Conservation (phyloP, 2,113 vertebrate species). For the Oreamnos americanus region DNA sequence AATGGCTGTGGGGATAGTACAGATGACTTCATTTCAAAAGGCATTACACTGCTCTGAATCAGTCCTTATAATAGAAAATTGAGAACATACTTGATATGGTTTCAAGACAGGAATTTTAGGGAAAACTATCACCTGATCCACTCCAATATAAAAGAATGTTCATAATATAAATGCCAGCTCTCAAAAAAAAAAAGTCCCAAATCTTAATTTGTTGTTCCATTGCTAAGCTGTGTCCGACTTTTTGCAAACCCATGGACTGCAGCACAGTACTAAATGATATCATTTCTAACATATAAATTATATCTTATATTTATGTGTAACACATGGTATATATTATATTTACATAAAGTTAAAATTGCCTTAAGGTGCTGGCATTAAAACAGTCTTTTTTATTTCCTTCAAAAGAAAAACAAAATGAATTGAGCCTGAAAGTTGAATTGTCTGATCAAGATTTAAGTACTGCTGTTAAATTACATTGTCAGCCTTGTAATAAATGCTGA, state of each 20-base stretch:
- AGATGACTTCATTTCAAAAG: background rate
- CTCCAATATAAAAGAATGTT: background rate
- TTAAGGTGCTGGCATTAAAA: background rate
- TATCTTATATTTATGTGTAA: background rate
- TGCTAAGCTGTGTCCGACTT: background rate
- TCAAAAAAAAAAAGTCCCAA: background rate
- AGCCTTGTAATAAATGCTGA: conserved; percentile 66
- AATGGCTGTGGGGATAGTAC: background rate
- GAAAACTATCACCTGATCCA: background rate
- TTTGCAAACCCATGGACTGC: background rate
- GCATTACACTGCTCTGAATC: background rate
- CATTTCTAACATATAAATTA: background rate
- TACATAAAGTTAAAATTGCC: background rate
- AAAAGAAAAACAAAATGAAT: background rate
- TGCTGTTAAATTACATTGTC: conserved; percentile 55
- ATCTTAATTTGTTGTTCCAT: background rate
- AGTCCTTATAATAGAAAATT: background rate
- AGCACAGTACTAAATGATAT: background rate
- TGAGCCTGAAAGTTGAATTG: background rate
- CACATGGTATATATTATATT: background rate
- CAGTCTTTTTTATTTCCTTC: background rate
- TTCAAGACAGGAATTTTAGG: background rate
- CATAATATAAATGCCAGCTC: background rate
- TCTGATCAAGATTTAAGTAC: conserved; percentile 57
- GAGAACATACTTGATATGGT: background rate